These are phyloP conservation scores for Ardeotis arabs DNA, from an alignment of 2,113 vertebrate genomes.

Conservation along the genomic window DNA sequence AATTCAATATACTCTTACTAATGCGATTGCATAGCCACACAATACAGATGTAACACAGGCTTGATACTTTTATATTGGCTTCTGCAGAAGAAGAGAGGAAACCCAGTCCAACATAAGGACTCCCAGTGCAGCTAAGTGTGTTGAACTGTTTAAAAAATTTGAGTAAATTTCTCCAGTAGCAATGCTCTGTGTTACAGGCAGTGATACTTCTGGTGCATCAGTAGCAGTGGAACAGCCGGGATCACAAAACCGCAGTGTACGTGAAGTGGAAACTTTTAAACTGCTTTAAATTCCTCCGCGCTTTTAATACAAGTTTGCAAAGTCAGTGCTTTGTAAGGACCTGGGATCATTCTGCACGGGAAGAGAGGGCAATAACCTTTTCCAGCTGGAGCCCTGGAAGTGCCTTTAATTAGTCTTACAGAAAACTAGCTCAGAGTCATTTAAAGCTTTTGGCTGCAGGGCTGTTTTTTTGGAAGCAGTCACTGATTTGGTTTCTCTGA, in stretches of 20 bases:
- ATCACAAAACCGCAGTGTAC: not conserved
- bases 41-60: not conserved
- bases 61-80: not conserved
- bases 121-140: not conserved
- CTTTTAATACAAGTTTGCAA: not conserved
- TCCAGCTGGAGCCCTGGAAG: slow-evolving; percentile 18
- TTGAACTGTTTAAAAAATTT: not conserved
- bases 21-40: not conserved
- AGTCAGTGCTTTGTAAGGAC: not conserved
- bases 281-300: not conserved
- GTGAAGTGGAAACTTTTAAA: not conserved
- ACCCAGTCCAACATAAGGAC: not conserved
- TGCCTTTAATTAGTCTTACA: not conserved
- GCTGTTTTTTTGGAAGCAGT: not conserved
- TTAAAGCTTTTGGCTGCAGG: not conserved
- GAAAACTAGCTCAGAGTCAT: not conserved
- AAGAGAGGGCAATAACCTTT: slow-evolving; percentile 12
- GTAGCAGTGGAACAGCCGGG: not conserved
- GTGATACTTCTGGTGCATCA: not conserved
- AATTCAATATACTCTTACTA: not conserved
- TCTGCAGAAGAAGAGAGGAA: not conserved
- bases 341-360: not conserved
- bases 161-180: not conserved
- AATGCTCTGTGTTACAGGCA: not conserved
- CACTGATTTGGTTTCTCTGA: not conserved